Percentiles rank a stretch among this genome's conserved stretches.
Evolutionary conservation across 1,140 invertebrate genomes (phyloP).

Genomic region (Pseudomyrmex sp.): DNA sequence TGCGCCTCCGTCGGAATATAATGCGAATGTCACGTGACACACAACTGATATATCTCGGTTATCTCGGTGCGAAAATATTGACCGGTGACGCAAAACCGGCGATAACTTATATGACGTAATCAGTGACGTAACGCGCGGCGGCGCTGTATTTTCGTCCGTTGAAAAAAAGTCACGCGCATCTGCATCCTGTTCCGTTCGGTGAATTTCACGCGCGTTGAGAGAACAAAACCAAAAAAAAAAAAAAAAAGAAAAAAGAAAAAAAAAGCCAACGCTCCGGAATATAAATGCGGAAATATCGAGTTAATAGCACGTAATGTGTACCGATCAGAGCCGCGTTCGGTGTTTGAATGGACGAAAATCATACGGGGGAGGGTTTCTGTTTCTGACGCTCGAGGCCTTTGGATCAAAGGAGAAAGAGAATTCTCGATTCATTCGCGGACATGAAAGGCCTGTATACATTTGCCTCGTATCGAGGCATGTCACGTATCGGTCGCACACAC

Average conservation of each 20-base stretch:
- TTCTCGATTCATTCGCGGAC: background rate
- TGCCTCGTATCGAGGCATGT: conserved; percentile 20
- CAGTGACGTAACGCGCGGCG: conserved; percentile 12
- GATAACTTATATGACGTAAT: conserved; percentile 13
- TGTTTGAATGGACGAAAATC: background rate
- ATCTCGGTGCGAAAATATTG: conserved; percentile 16
- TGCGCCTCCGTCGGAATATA: background rate
- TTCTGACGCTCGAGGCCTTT: background rate
- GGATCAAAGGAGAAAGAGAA: conserved; percentile 4
- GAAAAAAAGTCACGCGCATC: background rate
- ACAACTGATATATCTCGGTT: conserved; percentile 31
- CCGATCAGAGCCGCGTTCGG: conserved; percentile 5
- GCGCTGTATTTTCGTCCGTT: background rate
- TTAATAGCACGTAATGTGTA: background rate
- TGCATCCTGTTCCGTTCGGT: background rate
- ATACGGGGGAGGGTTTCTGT: background rate
- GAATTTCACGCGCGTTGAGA: background rate
- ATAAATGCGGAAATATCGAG: background rate
- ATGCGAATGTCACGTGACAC: conserved; percentile 36
- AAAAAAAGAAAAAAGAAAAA: background rate
- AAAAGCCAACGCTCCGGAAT: no score
- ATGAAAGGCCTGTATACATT: conserved; percentile 28
- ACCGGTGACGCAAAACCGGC: conserved; percentile 8
- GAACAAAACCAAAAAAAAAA: no score
- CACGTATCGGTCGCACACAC: background rate